Conservation (phyloP, 2,888 invertebrate species). For the Cylloceria caligata region DNA sequence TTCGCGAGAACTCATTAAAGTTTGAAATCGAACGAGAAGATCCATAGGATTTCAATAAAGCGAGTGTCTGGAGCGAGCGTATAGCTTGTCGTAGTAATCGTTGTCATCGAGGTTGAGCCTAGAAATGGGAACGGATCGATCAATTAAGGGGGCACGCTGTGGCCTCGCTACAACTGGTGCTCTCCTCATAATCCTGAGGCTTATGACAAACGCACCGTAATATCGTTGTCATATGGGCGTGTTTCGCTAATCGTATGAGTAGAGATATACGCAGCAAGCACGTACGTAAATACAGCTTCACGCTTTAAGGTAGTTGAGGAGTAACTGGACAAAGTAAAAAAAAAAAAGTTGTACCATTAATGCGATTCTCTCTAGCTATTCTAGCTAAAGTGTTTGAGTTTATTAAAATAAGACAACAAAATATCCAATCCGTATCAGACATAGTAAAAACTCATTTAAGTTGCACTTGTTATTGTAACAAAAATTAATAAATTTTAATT, state of each 20-base stretch:
- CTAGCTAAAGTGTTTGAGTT: no score
- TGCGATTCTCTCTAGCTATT: no score
- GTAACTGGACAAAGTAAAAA: no score
- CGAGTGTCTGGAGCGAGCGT: slow-evolving; percentile 12
- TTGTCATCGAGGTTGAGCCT: slow-evolving; percentile 5
- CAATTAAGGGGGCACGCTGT: slow-evolving; percentile 53
- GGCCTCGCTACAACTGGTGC: slow-evolving; percentile 13
- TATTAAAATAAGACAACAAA: no score
- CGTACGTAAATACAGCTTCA: no score
- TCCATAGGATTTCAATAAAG: slow-evolving; percentile 23
- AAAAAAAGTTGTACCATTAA: no score
- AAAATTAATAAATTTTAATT: no score
- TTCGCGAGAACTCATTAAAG: slow-evolving; percentile 5
- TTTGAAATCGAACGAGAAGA: neutral
- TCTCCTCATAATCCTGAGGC: neutral
- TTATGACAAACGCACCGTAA: slow-evolving; percentile 9
- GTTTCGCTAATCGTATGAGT: slow-evolving; percentile 2
- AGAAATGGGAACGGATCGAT: slow-evolving; percentile 59
- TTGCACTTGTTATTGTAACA: no score
- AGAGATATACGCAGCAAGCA: neutral
- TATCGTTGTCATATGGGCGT: slow-evolving; percentile 22
- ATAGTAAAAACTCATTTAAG: no score
- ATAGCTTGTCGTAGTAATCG: neutral
- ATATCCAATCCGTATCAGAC: no score
- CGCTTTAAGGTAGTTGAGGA: no score